These are phyloP conservation scores for Leptinotarsa lineolata DNA, from an alignment of 1,140 invertebrate species.

Conservation along the genomic window DNA sequence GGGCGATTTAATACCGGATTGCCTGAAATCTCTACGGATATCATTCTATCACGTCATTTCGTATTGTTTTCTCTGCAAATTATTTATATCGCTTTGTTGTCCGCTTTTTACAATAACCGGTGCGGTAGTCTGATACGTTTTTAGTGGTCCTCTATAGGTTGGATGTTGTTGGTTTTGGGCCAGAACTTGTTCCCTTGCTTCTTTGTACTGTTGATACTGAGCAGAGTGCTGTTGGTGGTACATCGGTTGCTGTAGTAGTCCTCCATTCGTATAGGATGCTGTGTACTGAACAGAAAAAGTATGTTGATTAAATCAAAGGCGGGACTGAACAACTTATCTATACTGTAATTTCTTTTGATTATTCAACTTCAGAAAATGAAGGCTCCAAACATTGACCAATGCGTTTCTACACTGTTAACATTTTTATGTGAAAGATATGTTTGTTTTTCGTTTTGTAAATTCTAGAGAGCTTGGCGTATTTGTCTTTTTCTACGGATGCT, in stretches of 20 bases:
- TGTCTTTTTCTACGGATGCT: too few species aligned
- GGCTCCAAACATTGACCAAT: too few species aligned
- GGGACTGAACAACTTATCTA: too few species aligned
- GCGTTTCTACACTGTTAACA: too few species aligned
- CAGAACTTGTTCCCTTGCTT: constrained; percentile 47
- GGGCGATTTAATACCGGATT: too few species aligned
- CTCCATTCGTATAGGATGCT: constrained; percentile 44
- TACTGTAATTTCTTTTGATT: too few species aligned
- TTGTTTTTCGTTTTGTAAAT: too few species aligned
- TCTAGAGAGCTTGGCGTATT: too few species aligned
- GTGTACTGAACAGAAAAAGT: constrained; percentile 18
- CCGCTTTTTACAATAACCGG: constrained; percentile 41
- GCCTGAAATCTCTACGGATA: background rate
- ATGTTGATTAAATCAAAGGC: background rate
- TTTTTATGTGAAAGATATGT: too few species aligned
- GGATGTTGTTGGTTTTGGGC: constrained; percentile 44
- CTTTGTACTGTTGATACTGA: constrained; percentile 50
- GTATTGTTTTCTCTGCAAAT: constrained; percentile 43
- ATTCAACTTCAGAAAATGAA: too few species aligned
- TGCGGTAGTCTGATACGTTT: constrained; percentile 47
- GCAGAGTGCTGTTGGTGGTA: constrained; percentile 40
- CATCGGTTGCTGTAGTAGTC: constrained; percentile 46
- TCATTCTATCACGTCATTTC: constrained; percentile 45
- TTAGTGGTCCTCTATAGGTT: constrained; percentile 34
- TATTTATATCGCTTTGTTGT: constrained; percentile 35